Evolutionary conservation across 2,113 vertebrate species (phyloP), one percentile per base, ranked within the genome.

Genomic region (Caloenas nicobarica): DNA sequence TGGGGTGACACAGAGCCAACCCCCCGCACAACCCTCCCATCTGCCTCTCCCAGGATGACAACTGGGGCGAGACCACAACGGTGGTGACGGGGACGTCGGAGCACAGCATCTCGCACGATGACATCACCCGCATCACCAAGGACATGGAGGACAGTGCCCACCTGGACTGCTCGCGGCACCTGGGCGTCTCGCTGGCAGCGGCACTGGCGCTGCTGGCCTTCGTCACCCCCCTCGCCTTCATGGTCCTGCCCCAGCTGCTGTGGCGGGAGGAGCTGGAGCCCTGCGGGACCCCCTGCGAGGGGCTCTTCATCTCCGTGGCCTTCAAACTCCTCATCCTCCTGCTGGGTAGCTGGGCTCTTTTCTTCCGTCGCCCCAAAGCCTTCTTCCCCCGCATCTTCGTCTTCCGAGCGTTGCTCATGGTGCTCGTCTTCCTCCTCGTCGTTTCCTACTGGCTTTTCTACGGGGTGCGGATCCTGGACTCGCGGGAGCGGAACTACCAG

Each of bases 371-470:
- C 1, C 98, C 99, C 40, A 98, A 98, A 21, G 98, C 99, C 91
- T 98, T 98, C 5, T 97, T 99, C 60, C 99, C 99, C 0, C 98
- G 99, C 1, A 97, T 99, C 87, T 99, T 99, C 0, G 98, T 99
- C 91, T 98, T 99, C 95, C 98, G 99, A 3, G 98, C 99, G 4
- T 87, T 99, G 69, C 98, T 99, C 46, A 99, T 99, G 98, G 99
- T 98, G 88, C 97, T 99, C 6, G 98, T 99, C 24, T 99, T 99
- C 96, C 98, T 99, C 62, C 98, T 99, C 1, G 98, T 99, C 5
- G 98, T 98, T 4, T 99, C 99, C 31, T 99, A 99, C 96, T 99
- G 99, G 99, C 97, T 99, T 18, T 99, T 99, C 71, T 99, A 99
- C 1, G 99, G 99, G 0, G 99, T 99, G 12, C 96, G 99, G 9